Conservation (phyloP, 2,797 vertebrate species). For the Centropyge bicolor region DNA sequence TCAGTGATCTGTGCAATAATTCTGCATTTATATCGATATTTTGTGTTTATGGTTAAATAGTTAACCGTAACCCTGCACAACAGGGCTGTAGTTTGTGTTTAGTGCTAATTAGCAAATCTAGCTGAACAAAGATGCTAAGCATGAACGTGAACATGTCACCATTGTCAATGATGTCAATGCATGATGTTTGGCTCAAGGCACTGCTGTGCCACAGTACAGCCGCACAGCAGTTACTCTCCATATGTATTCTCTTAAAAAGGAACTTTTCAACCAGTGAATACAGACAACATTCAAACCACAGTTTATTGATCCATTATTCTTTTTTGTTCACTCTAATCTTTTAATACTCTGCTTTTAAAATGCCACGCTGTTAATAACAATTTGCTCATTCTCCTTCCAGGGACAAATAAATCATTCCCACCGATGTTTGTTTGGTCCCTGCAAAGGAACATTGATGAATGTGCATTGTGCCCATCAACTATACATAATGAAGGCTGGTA, state of each 20-base stretch:
- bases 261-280: background rate
- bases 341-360: conserved; percentile 16
- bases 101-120: too few species aligned
- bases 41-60: too few species aligned
- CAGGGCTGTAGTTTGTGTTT: too few species aligned
- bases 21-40: too few species aligned
- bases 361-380: background rate
- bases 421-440: conserved; percentile 25
- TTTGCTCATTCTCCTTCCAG: background rate
- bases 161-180: background rate
- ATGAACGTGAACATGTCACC: too few species aligned
- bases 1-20: too few species aligned
- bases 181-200: too few species aligned
- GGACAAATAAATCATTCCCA: conserved; percentile 25
- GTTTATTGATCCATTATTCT: background rate
- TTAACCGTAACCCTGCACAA: too few species aligned
- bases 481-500: conserved; percentile 27
- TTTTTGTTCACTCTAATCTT: background rate
- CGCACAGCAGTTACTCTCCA: too few species aligned
- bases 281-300: background rate
- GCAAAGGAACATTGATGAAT: conserved; percentile 26
- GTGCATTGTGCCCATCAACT: conserved; percentile 40
- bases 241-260: background rate
- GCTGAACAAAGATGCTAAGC: too few species aligned
- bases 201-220: background rate